Conservation (phyloP, 2,888 invertebrate genomes). For the Drosophila flavopinicola region DNA sequence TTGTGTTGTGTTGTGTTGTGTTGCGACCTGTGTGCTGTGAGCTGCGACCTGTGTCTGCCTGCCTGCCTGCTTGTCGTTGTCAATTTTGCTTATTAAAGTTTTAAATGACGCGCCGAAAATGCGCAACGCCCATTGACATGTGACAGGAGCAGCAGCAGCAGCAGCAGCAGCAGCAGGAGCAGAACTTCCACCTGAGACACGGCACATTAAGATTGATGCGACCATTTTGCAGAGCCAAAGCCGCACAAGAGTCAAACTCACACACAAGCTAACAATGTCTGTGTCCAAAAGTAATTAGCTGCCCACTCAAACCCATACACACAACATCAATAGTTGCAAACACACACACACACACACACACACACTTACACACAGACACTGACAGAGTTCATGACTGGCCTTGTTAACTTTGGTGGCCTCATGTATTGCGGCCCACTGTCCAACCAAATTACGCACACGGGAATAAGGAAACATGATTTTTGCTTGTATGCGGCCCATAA, state of each 20-base stretch:
- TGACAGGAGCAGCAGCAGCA: slow-evolving; percentile 52
- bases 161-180: slow-evolving; percentile 3
- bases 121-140: slow-evolving; percentile 65
- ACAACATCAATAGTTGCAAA: slow-evolving; percentile 66
- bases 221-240: slow-evolving; percentile 57
- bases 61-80: slow-evolving; percentile 57
- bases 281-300: slow-evolving; percentile 72
- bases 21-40: slow-evolving; percentile 12
- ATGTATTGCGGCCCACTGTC: slow-evolving; percentile 46
- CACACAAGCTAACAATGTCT: slow-evolving; percentile 54
- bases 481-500: slow-evolving; percentile 78
- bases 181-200: slow-evolving; percentile 63
- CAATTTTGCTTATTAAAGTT: slow-evolving; percentile 77
- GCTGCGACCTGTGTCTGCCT: slow-evolving; percentile 4
- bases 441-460: slow-evolving; percentile 77
- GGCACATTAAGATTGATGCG: slow-evolving; percentile 75
- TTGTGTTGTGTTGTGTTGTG: no score
- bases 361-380: slow-evolving; percentile 15
- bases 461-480: slow-evolving; percentile 81
- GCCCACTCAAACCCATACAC: slow-evolving; percentile 34
- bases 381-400: slow-evolving; percentile 46
- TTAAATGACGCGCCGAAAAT: slow-evolving; percentile 77
- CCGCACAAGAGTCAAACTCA: slow-evolving; percentile 16
- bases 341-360: slow-evolving; percentile 12
- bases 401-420: slow-evolving; percentile 69